Base-by-base conservation (phyloP, 2,113 vertebrate genomes). In the Dicentrarchus labrax region DNA sequence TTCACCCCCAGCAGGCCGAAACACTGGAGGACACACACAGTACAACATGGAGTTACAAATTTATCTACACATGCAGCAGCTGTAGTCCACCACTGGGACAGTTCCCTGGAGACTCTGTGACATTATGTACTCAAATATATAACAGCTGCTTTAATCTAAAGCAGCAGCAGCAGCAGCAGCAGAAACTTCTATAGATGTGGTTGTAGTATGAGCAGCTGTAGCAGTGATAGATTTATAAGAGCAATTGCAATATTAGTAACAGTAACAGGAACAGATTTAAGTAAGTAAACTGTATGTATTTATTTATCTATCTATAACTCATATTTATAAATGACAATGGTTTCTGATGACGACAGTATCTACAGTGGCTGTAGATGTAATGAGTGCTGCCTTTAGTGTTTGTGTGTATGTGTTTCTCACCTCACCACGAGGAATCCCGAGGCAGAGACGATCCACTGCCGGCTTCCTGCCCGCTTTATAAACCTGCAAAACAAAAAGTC, bases 1-100 rank as follows among this genome's bases (percentile, higher is more conserved):
- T 98, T 99, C 68, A 96, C 95, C 19, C 97, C 97, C 1, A 98
- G 93, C 51, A 99, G 96, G 17, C 97, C 97, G 65, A 99, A 99
- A 89, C 97, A 99, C 97, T 98, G 85, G 19, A 61, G 4, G 13
- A 76, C 48, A 88, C 19, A 69, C 4, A 21, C 2, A 13, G 4
- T 6, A 66, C 12, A 47, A 59, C 30, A 68, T 30, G 6, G 10
- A 30, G 3, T 43, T 61, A 83, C 6, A 60, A 57, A 65, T 2
- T 30, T 30, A 59, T 71, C 6, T 53, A 57, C 13, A 64, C 38
- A 38, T 11, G 16, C 0, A 57, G 13, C 22, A 80, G 77, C 21
- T 56, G 12, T 5, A 47, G 24, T 6, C 8, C 50, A 41, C 51
- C 48, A 53, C 68, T 65, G 22, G 5, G 5, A 77, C 17, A 3